phyloP scores from a whole-genome alignment of 2,888 invertebrate genomes.

The Nomada goodeniana region DNA sequence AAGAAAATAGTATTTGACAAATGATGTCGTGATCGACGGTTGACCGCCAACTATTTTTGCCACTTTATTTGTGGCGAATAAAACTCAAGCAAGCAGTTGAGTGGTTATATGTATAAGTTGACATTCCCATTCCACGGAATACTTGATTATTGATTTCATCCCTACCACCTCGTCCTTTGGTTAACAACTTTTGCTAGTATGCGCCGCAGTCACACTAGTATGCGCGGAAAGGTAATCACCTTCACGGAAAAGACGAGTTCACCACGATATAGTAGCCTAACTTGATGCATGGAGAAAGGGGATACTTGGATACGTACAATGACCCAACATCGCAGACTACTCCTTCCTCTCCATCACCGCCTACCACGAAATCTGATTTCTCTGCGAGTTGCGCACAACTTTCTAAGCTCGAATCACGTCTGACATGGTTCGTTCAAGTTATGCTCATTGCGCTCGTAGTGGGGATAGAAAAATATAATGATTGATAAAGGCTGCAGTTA shows the following conservation, averaged over 20 bases:
- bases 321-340: slow-evolving; percentile 67
- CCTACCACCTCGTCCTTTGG: slow-evolving; percentile 64
- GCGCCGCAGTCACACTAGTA: slow-evolving; percentile 61
- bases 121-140: slow-evolving; percentile 66
- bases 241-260: slow-evolving; percentile 67
- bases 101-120: slow-evolving; percentile 59
- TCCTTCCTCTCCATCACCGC: slow-evolving; percentile 50
- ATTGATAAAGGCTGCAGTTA: slow-evolving; percentile 38
- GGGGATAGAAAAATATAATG: slow-evolving; percentile 50
- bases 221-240: slow-evolving; percentile 63
- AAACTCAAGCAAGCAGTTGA: slow-evolving; percentile 61
- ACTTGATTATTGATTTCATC: slow-evolving; percentile 74
- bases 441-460: slow-evolving; percentile 40
- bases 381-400: slow-evolving; percentile 78
- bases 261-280: slow-evolving; percentile 70
- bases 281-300: slow-evolving; percentile 57
- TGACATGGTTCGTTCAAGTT: slow-evolving; percentile 73
- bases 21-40: not conserved
- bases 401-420: slow-evolving; percentile 75
- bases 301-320: slow-evolving; percentile 59
- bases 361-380: slow-evolving; percentile 69
- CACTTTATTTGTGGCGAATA: slow-evolving; percentile 31
- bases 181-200: slow-evolving; percentile 58
- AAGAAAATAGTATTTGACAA: not conserved
- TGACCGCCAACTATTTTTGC: slow-evolving; percentile 27